Evolutionary conservation across 2,113 vertebrate species (phyloP).

Genomic region (Oncorhynchus gorbuscha): DNA sequence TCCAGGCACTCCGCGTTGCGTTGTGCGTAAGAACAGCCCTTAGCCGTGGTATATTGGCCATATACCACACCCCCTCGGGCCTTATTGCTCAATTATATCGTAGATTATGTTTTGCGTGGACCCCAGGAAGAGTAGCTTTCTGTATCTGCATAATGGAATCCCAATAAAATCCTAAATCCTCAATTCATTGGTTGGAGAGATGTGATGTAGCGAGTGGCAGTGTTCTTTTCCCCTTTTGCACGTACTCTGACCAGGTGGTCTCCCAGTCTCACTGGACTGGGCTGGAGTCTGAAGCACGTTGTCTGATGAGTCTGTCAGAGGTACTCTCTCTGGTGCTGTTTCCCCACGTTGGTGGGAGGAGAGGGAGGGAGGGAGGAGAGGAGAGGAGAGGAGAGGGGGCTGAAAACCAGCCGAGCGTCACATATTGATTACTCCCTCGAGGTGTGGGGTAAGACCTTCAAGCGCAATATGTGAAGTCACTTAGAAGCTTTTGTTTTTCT

Average conservation of each 20-base stretch:
- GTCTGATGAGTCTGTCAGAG: conserved; percentile 37
- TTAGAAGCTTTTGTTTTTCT: conserved; percentile 60
- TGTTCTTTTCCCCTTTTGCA: conserved; percentile 16
- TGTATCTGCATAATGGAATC: no score
- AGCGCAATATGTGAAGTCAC: conserved; percentile 68
- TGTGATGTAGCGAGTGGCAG: no score
- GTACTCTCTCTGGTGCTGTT: conserved; percentile 21
- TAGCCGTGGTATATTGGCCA: no score
- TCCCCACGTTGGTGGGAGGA: conserved; percentile 42
- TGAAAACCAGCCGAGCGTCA: conserved; percentile 52
- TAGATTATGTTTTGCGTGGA: no score
- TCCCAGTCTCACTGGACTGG: conserved; percentile 20
- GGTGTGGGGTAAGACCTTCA: conserved; percentile 49
- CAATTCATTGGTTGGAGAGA: no score
- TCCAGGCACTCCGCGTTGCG: no score
- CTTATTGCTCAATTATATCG: no score
- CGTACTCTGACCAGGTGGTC: conserved; percentile 28
- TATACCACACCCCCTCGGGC: no score
- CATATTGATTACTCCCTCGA: conserved; percentile 63
- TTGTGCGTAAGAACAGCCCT: no score
- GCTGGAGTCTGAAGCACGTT: not conserved
- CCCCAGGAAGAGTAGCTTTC: no score
- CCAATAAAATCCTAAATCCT: no score
- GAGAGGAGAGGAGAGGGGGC: not conserved
- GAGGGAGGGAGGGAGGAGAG: conserved; percentile 39